phyloP scores from a whole-genome alignment of 2,888 invertebrate genomes.

The Ferdinandea cuprea region DNA sequence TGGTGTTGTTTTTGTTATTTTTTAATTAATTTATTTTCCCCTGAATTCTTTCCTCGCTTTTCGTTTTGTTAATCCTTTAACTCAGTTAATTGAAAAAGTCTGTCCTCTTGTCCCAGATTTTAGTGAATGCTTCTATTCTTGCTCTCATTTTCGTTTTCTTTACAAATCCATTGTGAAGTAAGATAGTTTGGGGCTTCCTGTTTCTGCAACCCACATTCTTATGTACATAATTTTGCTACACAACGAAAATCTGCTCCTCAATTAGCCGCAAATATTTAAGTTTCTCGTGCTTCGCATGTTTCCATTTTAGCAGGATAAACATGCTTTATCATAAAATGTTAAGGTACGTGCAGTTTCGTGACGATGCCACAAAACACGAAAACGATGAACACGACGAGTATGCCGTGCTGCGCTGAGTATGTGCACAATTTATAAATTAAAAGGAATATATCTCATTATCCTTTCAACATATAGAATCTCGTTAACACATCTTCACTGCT shows the following conservation, averaged over 20 bases:
- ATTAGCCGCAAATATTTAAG: conserved; percentile 24
- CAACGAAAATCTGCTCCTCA: background rate
- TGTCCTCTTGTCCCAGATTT: background rate
- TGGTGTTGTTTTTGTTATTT: no score
- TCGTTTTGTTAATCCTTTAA: conserved; percentile 14
- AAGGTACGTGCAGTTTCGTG: conserved; percentile 29
- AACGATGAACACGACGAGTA: conserved; percentile 15
- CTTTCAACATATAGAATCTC: conserved; percentile 15
- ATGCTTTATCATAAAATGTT: conserved; percentile 10
- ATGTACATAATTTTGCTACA: background rate
- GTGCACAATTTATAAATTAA: conserved; percentile 36
- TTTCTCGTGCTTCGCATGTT: conserved; percentile 11
- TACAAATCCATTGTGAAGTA: background rate
- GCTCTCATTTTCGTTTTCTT: background rate
- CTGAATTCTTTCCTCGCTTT: background rate
- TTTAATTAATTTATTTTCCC: no score
- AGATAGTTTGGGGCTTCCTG: background rate
- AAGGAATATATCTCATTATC: conserved; percentile 36
- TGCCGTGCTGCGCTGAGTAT: conserved; percentile 6
- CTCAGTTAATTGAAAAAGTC: conserved; percentile 10
- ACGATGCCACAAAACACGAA: conserved; percentile 10
- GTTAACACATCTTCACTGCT: conserved; percentile 4
- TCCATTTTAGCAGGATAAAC: conserved; percentile 11
- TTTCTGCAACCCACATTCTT: background rate
- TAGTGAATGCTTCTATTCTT: background rate